phyloP scores from a whole-genome alignment of 2,888 invertebrate genomes.

The Ceratothoa steindachneri region DNA sequence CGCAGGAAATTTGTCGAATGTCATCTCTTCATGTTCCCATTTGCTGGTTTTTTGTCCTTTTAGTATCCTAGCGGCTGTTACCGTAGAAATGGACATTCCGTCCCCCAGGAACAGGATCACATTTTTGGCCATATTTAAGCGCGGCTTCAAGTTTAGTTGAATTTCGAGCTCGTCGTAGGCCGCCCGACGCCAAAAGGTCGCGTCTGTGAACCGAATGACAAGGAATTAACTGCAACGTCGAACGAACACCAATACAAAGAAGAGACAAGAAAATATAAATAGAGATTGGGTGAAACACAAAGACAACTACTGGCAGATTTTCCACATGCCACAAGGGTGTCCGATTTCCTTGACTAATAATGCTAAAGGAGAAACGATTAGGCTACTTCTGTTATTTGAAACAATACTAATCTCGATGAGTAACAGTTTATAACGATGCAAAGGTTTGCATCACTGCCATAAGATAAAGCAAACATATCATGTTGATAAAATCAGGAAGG shows the following conservation, averaged over 20 bases:
- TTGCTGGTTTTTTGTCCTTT: constrained; percentile 18
- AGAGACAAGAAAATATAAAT: background rate
- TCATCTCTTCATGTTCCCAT: constrained; percentile 23
- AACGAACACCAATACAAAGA: background rate
- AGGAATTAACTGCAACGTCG: background rate
- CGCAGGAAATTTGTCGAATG: constrained; percentile 23
- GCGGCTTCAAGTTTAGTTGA: constrained; percentile 21
- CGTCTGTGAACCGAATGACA: constrained; percentile 9
- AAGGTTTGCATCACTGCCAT: too few species aligned
- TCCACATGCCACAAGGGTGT: too few species aligned
- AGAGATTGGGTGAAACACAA: background rate
- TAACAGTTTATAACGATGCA: too few species aligned
- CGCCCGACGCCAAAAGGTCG: constrained; percentile 18
- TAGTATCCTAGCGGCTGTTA: constrained; percentile 17
- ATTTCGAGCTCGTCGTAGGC: constrained; percentile 18
- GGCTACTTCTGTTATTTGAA: too few species aligned
- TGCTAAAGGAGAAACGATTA: too few species aligned
- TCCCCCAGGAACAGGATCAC: constrained; percentile 28
- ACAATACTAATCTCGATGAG: too few species aligned
- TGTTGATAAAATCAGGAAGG: too few species aligned
- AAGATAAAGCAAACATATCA: too few species aligned
- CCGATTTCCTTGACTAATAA: too few species aligned
- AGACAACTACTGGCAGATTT: background rate
- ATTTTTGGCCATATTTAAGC: constrained; percentile 24
- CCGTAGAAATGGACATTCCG: constrained; percentile 21